Percentiles rank a stretch among this genome's conserved stretches.
phyloP scores from a whole-genome alignment of 2,797 vertebrate species.

The Rhinogobio ventralis region DNA sequence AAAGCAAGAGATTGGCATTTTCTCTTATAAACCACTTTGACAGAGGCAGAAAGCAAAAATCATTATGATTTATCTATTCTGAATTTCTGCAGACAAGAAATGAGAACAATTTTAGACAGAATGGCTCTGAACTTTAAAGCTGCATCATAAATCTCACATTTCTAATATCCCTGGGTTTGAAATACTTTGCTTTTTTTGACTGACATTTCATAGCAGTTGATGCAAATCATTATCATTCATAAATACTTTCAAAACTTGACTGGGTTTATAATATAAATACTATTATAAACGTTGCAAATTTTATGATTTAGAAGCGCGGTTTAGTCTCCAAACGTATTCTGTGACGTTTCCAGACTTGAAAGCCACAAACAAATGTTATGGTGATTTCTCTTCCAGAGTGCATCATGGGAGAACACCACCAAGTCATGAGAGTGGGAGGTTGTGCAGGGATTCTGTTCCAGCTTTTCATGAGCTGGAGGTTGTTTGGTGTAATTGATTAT shows the following conservation, averaged over 20 bases:
- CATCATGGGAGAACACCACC: slow-evolving; percentile 35
- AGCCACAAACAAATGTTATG: slow-evolving; percentile 29
- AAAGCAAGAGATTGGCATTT: slow-evolving; percentile 9
- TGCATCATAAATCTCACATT: slow-evolving; percentile 41
- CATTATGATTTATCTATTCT: slow-evolving; percentile 37
- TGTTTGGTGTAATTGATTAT: slow-evolving; percentile 1
- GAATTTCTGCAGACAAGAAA: slow-evolving; percentile 22
- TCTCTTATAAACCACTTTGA: slow-evolving; percentile 40
- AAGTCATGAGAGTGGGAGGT: slow-evolving; percentile 1
- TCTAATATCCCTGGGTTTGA: slow-evolving; percentile 3
- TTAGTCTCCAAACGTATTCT: background rate
- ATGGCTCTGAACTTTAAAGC: slow-evolving; percentile 22
- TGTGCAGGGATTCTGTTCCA: slow-evolving; percentile 8
- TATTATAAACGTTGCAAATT: background rate
- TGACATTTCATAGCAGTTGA: background rate
- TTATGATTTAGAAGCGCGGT: background rate
- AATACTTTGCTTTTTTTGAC: slow-evolving; percentile 12
- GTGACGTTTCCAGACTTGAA: background rate
- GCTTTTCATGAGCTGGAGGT: background rate
- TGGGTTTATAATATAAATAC: background rate
- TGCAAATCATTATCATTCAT: background rate
- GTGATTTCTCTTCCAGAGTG: slow-evolving; percentile 30
- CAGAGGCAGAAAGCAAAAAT: slow-evolving; percentile 18
- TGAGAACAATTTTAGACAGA: slow-evolving; percentile 2
- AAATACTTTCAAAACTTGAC: background rate